Evolutionary conservation across 2,113 vertebrate genomes (phyloP).

Genomic region (Copsychus sechellarum): DNA sequence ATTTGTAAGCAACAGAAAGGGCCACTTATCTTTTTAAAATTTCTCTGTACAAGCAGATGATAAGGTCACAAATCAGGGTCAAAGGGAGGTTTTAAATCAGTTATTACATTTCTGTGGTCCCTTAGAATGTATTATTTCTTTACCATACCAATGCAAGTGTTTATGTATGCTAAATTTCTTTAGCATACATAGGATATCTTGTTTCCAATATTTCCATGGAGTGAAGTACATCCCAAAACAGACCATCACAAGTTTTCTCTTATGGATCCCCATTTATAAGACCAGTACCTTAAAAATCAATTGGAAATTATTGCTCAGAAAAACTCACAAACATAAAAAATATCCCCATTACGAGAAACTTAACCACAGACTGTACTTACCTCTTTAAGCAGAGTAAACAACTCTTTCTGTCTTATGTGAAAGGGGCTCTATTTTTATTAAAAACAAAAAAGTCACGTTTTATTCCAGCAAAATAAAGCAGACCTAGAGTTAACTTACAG

Average conservation of each 20-base stretch:
- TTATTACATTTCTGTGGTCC: background rate
- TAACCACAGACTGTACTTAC: background rate
- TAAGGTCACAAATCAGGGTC: background rate
- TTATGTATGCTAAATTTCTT: background rate
- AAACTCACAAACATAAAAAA: background rate
- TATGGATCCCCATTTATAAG: background rate
- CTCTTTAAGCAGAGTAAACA: background rate
- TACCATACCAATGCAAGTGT: rapidly evolving
- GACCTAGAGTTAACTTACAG: background rate
- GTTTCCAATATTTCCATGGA: background rate
- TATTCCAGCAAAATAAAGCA: background rate
- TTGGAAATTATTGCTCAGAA: background rate
- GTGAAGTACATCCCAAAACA: background rate
- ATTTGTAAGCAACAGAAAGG: background rate
- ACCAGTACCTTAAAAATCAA: background rate
- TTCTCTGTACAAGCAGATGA: background rate
- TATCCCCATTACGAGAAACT: background rate
- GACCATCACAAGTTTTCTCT: background rate
- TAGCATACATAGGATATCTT: background rate
- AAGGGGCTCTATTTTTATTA: background rate
- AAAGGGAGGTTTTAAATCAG: background rate
- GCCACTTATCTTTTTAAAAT: background rate
- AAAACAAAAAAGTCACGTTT: background rate
- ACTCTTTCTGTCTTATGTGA: background rate
- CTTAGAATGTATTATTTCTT: background rate